A percentile compares a stretch with the other conserved stretches of the same genome.
Evolutionary conservation across 1,140 invertebrate genomes (phyloP).

Genomic region (Hermatobates lingyangjiaoensis): DNA sequence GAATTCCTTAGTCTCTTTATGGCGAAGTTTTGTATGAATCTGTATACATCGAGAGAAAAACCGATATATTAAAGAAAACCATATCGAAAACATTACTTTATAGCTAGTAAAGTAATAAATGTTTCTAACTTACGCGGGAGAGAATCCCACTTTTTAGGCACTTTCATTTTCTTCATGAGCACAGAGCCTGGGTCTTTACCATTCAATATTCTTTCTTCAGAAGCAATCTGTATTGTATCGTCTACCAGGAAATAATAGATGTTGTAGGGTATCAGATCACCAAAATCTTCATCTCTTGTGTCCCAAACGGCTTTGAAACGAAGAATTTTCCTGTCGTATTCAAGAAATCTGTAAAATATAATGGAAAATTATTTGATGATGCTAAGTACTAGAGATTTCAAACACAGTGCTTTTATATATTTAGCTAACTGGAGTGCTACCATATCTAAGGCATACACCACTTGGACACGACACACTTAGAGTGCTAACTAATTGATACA

Average conservation of each 20-base stretch:
- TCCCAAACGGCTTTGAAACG: conserved; percentile 65
- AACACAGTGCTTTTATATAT: no score
- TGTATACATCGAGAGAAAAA: not conserved
- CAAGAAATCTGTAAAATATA: conserved; percentile 2
- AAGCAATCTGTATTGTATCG: conserved; percentile 56
- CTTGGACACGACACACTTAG: no score
- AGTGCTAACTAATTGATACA: no score
- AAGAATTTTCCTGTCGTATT: conserved; percentile 4
- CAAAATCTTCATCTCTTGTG: conserved; percentile 40
- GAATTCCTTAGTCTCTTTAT: not conserved
- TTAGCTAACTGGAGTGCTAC: no score
- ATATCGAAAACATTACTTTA: not conserved
- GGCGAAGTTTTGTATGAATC: not conserved
- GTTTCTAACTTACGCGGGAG: conserved; percentile 30
- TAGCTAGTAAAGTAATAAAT: not conserved
- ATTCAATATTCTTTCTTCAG: conserved; percentile 43
- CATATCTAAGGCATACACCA: no score
- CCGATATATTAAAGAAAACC: not conserved
- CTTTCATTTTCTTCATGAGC: conserved; percentile 50
- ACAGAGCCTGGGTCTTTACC: conserved; percentile 53
- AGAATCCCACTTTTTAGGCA: conserved; percentile 60
- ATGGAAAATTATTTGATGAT: no score
- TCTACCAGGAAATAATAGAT: conserved; percentile 60
- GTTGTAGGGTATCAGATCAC: conserved; percentile 37
- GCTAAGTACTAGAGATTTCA: no score